These are phyloP conservation scores for Tamias sibiricus DNA, from an alignment of 2,113 vertebrate species.

Conservation along the genomic window DNA sequence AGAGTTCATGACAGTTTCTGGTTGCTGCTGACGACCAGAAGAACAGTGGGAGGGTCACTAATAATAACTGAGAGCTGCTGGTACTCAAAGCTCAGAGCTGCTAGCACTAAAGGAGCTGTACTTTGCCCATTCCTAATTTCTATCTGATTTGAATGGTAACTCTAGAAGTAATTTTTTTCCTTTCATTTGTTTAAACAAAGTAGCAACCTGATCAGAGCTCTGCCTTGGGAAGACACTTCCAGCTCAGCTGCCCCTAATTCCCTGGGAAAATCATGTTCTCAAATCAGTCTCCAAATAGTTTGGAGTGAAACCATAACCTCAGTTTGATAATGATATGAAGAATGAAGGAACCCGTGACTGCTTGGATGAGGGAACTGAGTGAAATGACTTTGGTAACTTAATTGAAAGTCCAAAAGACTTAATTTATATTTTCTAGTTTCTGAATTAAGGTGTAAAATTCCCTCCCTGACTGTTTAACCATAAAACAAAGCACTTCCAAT, in stretches of 20 bases:
- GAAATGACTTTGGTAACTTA: background rate
- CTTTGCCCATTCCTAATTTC: background rate
- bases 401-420: conserved; percentile 33
- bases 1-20: background rate
- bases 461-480: background rate
- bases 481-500: conserved; percentile 57
- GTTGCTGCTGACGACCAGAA: background rate
- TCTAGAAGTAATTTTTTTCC: background rate
- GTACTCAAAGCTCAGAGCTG: background rate
- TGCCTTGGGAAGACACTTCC: background rate
- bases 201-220: background rate
- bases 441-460: conserved; percentile 64
- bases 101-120: background rate
- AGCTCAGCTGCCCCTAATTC: background rate
- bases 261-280: no score
- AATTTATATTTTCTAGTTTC: background rate
- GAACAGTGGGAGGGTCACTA: background rate
- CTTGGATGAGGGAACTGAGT: background rate
- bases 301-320: background rate
- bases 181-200: background rate
- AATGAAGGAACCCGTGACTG: background rate
- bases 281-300: background rate
- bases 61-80: background rate
- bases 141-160: background rate
- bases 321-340: background rate